Evolutionary conservation across 2,888 invertebrate genomes (phyloP).

Genomic region (Crematogaster levior): DNA sequence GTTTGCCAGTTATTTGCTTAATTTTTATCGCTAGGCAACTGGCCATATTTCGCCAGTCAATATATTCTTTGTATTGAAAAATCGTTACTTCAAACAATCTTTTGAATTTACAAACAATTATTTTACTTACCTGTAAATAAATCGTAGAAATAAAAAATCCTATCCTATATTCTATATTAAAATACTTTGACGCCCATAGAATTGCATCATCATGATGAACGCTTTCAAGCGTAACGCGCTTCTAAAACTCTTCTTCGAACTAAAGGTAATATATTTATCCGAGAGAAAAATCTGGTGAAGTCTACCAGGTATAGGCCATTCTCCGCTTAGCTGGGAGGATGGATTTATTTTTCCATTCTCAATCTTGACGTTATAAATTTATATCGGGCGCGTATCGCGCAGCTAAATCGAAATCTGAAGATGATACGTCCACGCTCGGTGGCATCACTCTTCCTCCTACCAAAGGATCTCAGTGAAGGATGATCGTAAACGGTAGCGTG

Average conservation of each 20-base stretch:
- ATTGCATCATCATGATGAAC: neutral
- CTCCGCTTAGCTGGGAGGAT: conserved; percentile 35
- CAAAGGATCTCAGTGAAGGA: conserved; percentile 33
- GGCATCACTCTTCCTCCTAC: conserved; percentile 10
- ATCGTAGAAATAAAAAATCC: neutral
- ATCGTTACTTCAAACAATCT: neutral
- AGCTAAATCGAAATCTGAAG: conserved; percentile 67
- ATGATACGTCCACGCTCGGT: conserved; percentile 42
- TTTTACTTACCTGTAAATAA: too few relatives aligned
- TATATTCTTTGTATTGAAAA: neutral
- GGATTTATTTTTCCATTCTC: conserved; percentile 65
- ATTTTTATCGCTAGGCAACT: neutral
- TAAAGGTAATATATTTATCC: conserved; percentile 24
- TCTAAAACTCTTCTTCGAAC: neutral
- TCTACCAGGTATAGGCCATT: conserved; percentile 14
- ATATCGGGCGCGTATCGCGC: conserved; percentile 58
- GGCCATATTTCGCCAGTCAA: neutral
- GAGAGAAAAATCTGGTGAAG: conserved; percentile 14
- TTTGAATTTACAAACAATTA: too few relatives aligned
- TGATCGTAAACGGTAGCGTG: conserved; percentile 20
- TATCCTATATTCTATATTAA: neutral
- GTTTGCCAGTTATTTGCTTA: neutral
- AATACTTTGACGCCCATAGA: neutral
- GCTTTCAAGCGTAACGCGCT: neutral
- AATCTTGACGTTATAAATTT: conserved; percentile 67